phyloP scores from a whole-genome alignment of 1,140 invertebrate species.

The Drosophila santomea region DNA sequence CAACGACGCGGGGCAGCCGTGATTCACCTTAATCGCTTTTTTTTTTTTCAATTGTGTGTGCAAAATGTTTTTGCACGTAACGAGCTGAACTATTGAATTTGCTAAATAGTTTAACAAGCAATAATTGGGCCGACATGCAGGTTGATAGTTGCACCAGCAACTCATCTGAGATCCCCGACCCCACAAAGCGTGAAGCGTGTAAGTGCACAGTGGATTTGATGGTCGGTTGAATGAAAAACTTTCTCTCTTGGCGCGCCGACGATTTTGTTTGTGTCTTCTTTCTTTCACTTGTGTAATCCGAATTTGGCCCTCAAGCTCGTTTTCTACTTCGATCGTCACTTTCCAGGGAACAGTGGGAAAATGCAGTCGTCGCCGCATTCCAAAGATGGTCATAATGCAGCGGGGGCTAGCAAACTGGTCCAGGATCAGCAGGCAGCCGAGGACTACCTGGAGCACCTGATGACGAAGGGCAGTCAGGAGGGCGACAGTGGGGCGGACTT shows the following conservation, averaged over 20 bases:
- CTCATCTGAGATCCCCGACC: conserved; percentile 4
- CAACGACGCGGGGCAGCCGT: conserved; percentile 7
- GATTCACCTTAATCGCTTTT: neutral
- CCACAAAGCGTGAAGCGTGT: conserved; percentile 26
- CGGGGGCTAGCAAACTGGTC: neutral
- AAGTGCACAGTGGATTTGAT: conserved; percentile 30
- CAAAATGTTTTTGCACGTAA: conserved; percentile 30
- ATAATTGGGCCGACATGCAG: conserved; percentile 20
- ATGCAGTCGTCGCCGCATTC: conserved; percentile 33
- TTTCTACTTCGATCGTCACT: conserved; percentile 13
- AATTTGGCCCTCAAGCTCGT: conserved; percentile 13
- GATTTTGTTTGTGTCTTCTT: conserved; percentile 24
- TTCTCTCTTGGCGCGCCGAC: conserved; percentile 42
- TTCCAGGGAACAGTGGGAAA: conserved; percentile 44
- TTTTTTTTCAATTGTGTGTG: neutral
- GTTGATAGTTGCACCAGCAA: conserved; percentile 5
- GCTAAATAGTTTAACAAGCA: conserved; percentile 24
- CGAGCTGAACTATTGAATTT: conserved; percentile 6
- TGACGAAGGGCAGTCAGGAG: conserved; percentile 67
- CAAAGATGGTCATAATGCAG: conserved; percentile 28
- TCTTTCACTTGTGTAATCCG: conserved; percentile 23
- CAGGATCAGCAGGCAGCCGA: conserved; percentile 20
- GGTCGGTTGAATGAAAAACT: conserved; percentile 25
- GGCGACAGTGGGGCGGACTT: conserved; percentile 70
- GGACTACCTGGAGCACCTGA: conserved; percentile 66